Evolutionary conservation across 2,888 invertebrate species (phyloP), one percentile per base, ranked within the genome.

Genomic region (Muschampia plurimacula): DNA sequence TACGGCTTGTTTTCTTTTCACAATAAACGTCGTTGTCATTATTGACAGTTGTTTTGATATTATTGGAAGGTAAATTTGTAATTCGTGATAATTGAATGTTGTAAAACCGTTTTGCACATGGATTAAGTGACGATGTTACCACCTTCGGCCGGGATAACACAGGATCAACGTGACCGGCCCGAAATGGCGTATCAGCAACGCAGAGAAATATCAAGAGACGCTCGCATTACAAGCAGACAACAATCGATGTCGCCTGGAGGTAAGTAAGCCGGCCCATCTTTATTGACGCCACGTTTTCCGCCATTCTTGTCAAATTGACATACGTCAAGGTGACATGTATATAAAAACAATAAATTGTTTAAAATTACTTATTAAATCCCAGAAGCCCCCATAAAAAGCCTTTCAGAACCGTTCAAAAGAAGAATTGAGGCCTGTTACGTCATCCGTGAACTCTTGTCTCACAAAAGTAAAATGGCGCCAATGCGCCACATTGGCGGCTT

Each of bases 251-350:
- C 94, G 77, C 92, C 94, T 83, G 93, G 72, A 72, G 73, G 68
- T 73, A 81, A 81, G 68, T 73, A 81, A 81, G 82, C 83, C 81
- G 83, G 82, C 73, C 85, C 84, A 87, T 89, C 41, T 12, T 39
- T 36, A 89, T 88, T 89, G 93, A 94, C 93, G 94, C 93, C 94
- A 94, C 94, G 94, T 93, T 94, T 63, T 93, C 91, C 90, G 93
- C 93, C 93, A 93, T 92, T 87, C 90, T 89, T 94, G 95, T 94
- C 95, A 95, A 86, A 87, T 88, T 95, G 95, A 95, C 95, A 89
- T 90, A 91, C 86, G 95, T 95, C 95, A 95, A 93, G 91, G 90
- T 95, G 95, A 95, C 95, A 94, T 91, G 82, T 86, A 86, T 84
- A 92, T 81, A 85, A 93, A 93, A 93, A 92, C 93, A 94, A 91